A percentile compares a stretch with the other conserved stretches of the same genome.
These are phyloP conservation scores for Gulo gulo DNA, from an alignment of 2,113 vertebrate species.

Conservation along the genomic window DNA sequence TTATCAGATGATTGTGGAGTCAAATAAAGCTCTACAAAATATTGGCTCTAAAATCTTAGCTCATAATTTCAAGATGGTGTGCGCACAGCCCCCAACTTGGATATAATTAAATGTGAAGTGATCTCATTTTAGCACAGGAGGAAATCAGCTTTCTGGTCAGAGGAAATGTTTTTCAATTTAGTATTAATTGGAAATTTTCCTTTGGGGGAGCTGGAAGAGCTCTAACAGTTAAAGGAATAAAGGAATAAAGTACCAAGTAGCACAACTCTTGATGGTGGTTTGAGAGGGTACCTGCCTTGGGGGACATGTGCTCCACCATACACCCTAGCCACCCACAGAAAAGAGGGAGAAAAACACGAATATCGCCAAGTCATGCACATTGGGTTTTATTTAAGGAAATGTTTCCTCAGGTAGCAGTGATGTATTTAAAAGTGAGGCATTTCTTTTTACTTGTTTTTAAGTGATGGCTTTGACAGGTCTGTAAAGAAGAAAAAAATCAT, in stretches of 20 bases:
- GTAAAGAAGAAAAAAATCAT: constrained; percentile 54
- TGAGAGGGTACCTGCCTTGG: neutral
- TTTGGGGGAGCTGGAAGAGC: neutral
- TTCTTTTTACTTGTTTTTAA: constrained; percentile 60
- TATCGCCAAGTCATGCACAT: neutral
- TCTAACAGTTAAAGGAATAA: neutral
- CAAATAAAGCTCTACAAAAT: neutral
- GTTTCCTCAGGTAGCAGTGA: neutral
- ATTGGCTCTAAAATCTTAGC: neutral
- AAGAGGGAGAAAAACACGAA: neutral
- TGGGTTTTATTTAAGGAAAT: constrained; percentile 36
- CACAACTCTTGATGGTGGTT: neutral
- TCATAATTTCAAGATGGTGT: neutral
- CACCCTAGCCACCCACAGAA: neutral
- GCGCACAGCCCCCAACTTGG: neutral
- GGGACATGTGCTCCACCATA: neutral
- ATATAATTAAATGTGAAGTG: constrained; percentile 36
- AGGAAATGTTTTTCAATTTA: neutral
- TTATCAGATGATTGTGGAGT: neutral
- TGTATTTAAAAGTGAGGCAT: constrained; percentile 48
- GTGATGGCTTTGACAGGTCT: constrained; percentile 46
- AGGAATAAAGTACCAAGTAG: neutral
- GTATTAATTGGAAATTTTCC: constrained; percentile 49
- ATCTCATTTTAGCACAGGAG: neutral
- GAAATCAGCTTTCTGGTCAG: neutral